These are phyloP conservation scores for Dryobotodes eremita DNA, from an alignment of 2,888 invertebrate genomes.

Conservation along the genomic window DNA sequence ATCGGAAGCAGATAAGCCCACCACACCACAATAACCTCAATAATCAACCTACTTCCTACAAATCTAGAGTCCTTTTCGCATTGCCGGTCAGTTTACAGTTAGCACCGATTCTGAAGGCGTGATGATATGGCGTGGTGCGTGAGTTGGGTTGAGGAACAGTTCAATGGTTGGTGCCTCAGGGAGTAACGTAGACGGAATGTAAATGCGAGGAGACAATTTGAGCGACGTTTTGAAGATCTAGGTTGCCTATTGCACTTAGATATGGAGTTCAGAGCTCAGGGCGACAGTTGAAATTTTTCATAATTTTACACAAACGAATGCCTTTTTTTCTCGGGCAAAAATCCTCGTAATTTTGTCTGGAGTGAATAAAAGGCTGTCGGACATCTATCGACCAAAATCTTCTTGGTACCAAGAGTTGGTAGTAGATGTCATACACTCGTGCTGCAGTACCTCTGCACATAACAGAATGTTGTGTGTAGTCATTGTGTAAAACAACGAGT, in stretches of 20 bases:
- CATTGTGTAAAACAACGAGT: too few species aligned
- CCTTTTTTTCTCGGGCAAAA: too few species aligned
- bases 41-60: slow-evolving; percentile 77
- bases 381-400: too few species aligned
- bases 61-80: slow-evolving; percentile 78
- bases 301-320: too few species aligned
- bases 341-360: too few species aligned
- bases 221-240: slow-evolving; percentile 30
- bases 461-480: too few species aligned
- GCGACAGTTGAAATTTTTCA: too few species aligned
- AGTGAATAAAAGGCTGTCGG: too few species aligned
- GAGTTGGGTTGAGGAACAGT: slow-evolving; percentile 71
- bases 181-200: slow-evolving; percentile 71
- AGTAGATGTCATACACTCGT: too few species aligned
- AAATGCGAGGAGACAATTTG: slow-evolving; percentile 31
- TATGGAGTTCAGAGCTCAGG: not conserved
- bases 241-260: slow-evolving; percentile 13
- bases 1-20: slow-evolving; percentile 52
- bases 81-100: slow-evolving; percentile 81
- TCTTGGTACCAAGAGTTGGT: too few species aligned
- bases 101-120: slow-evolving; percentile 76
- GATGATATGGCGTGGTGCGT: slow-evolving; percentile 78
- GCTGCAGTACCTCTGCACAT: too few species aligned
- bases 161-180: slow-evolving; percentile 70
- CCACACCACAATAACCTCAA: slow-evolving; percentile 73